Conservation (phyloP, 2,888 invertebrate genomes). For the Limnephilus marmoratus region DNA sequence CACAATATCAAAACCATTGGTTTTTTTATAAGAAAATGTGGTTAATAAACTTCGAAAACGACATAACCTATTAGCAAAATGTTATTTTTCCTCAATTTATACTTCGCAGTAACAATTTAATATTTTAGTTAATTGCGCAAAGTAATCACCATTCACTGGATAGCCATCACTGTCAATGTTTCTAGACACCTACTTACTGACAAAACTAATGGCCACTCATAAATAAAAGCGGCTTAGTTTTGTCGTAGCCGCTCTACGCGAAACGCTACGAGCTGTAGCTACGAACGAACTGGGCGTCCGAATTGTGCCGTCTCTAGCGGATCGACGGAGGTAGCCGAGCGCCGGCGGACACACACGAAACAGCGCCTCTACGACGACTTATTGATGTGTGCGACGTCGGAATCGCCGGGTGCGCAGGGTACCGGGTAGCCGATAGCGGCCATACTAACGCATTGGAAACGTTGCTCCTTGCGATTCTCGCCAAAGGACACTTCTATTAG, state of each 20-base stretch:
- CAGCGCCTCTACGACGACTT: conserved; percentile 58
- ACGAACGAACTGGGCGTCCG: conserved; percentile 52
- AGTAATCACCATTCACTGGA: background rate
- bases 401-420: conserved; percentile 48
- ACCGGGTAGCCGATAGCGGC: background rate
- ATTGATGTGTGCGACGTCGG: conserved; percentile 63
- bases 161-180: conserved; percentile 22
- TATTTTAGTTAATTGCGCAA: background rate
- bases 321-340: conserved; percentile 54
- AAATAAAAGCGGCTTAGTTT: conserved; percentile 7
- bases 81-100: background rate
- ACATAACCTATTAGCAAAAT: background rate
- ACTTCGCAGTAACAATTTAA: background rate
- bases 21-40: background rate
- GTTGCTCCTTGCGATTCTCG: conserved; percentile 42
- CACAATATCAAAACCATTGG: background rate
- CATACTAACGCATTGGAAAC: conserved; percentile 40
- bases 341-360: conserved; percentile 53
- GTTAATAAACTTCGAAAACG: background rate
- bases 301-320: conserved; percentile 48
- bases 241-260: conserved; percentile 35
- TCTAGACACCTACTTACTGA: conserved; percentile 3
- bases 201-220: conserved; percentile 24
- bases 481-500: background rate
- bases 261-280: conserved; percentile 31